A percentile compares a stretch with the other conserved stretches of the same genome.
These are phyloP conservation scores for Vimba vimba DNA, from an alignment of 2,113 vertebrate species.

Conservation along the genomic window DNA sequence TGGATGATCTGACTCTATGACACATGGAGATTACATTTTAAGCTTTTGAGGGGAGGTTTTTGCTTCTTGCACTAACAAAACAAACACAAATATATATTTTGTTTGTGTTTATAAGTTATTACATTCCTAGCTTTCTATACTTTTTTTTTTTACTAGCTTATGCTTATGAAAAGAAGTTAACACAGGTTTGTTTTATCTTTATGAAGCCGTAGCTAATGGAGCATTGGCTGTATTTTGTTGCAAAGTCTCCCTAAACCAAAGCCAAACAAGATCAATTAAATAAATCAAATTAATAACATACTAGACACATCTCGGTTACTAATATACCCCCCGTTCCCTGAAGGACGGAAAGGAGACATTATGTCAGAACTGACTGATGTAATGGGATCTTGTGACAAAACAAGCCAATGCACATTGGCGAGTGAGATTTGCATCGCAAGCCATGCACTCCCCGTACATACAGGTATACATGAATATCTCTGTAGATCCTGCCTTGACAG, in stretches of 20 bases:
- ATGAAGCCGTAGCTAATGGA: neutral
- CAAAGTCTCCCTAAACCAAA: neutral
- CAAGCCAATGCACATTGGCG: too few relatives aligned
- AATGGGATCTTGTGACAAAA: too few relatives aligned
- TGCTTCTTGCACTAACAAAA: neutral
- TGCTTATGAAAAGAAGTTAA: neutral
- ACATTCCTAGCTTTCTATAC: neutral
- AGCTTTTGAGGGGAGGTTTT: neutral
- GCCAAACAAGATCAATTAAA: neutral
- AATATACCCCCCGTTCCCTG: too few relatives aligned
- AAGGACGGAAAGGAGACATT: too few relatives aligned
- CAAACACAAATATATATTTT: neutral
- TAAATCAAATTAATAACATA: neutral
- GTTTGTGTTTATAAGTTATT: slow-evolving; percentile 6
- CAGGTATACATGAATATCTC: too few relatives aligned
- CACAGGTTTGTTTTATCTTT: neutral
- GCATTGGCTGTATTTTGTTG: neutral
- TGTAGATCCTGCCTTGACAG: too few relatives aligned
- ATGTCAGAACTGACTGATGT: too few relatives aligned
- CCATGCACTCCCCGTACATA: too few relatives aligned
- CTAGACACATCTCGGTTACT: too few relatives aligned
- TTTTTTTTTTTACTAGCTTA: neutral
- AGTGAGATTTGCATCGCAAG: too few relatives aligned
- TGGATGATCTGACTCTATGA: neutral
- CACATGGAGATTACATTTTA: neutral